Base-by-base conservation (phyloP, 2,113 vertebrate species). In the Gobio gobio region DNA sequence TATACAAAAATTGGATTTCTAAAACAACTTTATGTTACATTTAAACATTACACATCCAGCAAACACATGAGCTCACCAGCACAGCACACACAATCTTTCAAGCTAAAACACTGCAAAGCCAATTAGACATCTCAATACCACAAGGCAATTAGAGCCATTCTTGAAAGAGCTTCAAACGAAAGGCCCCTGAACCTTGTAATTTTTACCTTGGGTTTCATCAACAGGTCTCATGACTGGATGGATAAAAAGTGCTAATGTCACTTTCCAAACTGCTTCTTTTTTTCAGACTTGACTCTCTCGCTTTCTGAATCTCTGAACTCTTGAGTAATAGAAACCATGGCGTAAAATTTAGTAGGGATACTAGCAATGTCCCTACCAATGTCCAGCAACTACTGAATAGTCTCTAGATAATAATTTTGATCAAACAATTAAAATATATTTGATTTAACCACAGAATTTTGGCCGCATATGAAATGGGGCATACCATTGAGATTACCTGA, bases 111-210 rank as follows among this genome's bases (percentile, higher is more conserved):
- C 70, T 45, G 79, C 40, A 22, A 24, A 63, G 78, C 54, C 58
- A 85, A 83, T 87, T 79, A 83, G n/a, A 40, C 51, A 56, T 79
- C n/a, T 56, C 76, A 77, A 86, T 79, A 85, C 68, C 61, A 20
- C 33, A n/a, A 63, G 66, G 51, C 74, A 85, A 89, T 85, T 85
- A 86, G 36, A 58, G 56, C 49, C 43, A 64, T 24, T 78, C 79
- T 75, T 51, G 47, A 75, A 66, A 36, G 40, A 61, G 61, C 85
- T 77, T 77, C 47, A 77, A 61, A 79, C n/a, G 78, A 45, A 85
- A 26, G 10, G 24, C 18, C 10, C 36, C 79, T 36, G 40, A 75
- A 59, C 12, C 29, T 64, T 54, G 78, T 81, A 29, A 68, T 68
- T 77, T 54, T 86, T 64, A 54, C 51, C 63, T 1, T 9, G 10